Evolutionary conservation across 64 coral and sea anemone species (phyloP).

Genomic region (Montipora cactus): DNA sequence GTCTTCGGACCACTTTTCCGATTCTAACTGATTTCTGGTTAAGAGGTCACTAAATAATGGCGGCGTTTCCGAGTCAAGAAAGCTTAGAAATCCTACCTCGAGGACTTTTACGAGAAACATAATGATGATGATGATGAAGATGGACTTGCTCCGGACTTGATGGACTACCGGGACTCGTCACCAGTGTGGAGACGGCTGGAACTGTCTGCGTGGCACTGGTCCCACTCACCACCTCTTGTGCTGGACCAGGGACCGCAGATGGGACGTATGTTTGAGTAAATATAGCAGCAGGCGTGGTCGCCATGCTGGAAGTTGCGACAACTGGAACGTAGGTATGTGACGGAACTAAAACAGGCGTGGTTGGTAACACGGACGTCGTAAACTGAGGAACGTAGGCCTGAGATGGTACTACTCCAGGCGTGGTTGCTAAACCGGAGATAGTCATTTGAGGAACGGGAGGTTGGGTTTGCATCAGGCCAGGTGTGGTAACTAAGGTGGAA

Average conservation of each 20-base stretch:
- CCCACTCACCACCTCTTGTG: neutral
- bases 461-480: neutral
- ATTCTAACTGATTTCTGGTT: too few species aligned
- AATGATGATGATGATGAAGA: constrained; percentile 92
- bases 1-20: too few species aligned
- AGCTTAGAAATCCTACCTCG: neutral
- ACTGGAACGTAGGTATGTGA: neutral
- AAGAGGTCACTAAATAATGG: too few species aligned
- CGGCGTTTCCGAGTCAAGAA: too few species aligned
- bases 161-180: constrained; percentile 15
- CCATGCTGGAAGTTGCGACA: neutral
- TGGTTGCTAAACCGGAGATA: constrained; percentile 31
- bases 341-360: constrained; percentile 31
- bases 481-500: constrained; percentile 33
- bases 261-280: constrained; percentile 14
- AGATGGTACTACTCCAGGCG: neutral
- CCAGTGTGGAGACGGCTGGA: constrained; percentile 21
- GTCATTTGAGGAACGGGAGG: neutral
- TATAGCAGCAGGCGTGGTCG: constrained; percentile 20
- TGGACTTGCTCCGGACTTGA: constrained; percentile 69
- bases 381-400: neutral
- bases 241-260: neutral
- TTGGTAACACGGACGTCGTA: neutral
- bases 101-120: constrained; percentile 36
- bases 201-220: neutral